A percentile compares a stretch with the other conserved stretches of the same genome.
These are phyloP conservation scores for Aix galericulata DNA, from an alignment of 2,113 vertebrate genomes.

Conservation along the genomic window DNA sequence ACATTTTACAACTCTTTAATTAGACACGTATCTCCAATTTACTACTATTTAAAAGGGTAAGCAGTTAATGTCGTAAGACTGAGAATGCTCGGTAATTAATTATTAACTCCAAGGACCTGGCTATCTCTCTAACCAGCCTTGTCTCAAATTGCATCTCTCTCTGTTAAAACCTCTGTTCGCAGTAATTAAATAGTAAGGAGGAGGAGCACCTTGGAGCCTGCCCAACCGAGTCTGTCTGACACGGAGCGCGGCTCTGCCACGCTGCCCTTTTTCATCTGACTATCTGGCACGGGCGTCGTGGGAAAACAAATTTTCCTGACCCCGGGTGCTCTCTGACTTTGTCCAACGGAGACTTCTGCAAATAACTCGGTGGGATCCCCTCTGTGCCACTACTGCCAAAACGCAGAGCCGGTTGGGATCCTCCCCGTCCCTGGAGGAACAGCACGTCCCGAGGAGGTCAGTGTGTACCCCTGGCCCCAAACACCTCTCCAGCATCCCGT, in stretches of 20 bases:
- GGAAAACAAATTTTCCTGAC: constrained; percentile 1
- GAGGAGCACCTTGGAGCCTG: constrained; percentile 46
- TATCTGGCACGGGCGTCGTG: not conserved
- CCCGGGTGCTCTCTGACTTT: not conserved
- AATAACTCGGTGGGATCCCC: not conserved
- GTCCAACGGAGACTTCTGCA: not conserved
- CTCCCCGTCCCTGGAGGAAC: not conserved
- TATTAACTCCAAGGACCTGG: constrained; percentile 76
- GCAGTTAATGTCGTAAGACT: constrained; percentile 75
- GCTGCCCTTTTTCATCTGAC: not conserved
- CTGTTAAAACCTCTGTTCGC: constrained; percentile 65
- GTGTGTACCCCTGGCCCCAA: not conserved
- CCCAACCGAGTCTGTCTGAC: constrained; percentile 4
- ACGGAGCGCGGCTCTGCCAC: constrained; percentile 6
- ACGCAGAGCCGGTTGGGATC: not conserved
- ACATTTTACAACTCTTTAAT: constrained; percentile 76
- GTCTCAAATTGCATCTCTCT: constrained; percentile 65
- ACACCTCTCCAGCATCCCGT: not conserved
- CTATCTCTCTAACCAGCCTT: constrained; percentile 73
- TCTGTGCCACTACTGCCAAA: not conserved
- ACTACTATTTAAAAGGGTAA: constrained; percentile 81
- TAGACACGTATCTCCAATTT: constrained; percentile 78
- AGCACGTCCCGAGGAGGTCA: not conserved
- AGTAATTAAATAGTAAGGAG: constrained; percentile 68
- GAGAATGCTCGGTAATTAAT: constrained; percentile 79